A percentile compares a stretch with the other conserved stretches of the same genome.
phyloP scores from a whole-genome alignment of 2,797 vertebrate species.

The Busarellus nigricollis region DNA sequence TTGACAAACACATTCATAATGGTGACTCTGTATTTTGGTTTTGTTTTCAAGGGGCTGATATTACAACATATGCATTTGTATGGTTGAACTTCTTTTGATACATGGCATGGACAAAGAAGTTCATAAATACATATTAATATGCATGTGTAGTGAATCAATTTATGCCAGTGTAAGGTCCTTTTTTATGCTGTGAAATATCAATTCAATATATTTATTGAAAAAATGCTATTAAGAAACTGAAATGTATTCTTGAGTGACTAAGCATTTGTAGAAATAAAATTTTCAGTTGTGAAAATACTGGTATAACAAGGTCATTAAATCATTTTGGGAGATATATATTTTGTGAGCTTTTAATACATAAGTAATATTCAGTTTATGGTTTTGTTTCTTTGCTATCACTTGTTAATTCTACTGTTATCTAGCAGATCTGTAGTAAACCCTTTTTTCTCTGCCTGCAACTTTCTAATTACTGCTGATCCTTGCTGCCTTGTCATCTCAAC shows the following conservation, averaged over 20 bases:
- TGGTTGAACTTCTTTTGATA: background rate
- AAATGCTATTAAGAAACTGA: background rate
- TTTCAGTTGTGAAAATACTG: background rate
- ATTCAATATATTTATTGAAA: background rate
- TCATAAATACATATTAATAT: background rate
- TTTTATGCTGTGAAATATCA: background rate
- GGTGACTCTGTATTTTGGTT: background rate
- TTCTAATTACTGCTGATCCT: background rate
- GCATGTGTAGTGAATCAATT: background rate
- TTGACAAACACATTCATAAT: background rate
- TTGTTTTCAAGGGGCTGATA: background rate
- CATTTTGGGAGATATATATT: background rate
- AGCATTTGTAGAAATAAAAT: background rate
- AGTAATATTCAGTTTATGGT: background rate
- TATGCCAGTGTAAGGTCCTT: background rate
- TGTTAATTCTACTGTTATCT: background rate
- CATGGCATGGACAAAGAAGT: background rate
- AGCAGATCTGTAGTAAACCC: background rate
- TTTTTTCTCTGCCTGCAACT: background rate
- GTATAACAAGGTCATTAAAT: background rate
- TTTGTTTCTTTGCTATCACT: background rate
- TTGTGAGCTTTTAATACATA: background rate
- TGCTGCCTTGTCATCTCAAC: background rate
- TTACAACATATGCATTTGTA: background rate
- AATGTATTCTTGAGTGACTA: background rate